Evolutionary conservation across 2,113 vertebrate species (phyloP).

Genomic region (Climacteris rufus): DNA sequence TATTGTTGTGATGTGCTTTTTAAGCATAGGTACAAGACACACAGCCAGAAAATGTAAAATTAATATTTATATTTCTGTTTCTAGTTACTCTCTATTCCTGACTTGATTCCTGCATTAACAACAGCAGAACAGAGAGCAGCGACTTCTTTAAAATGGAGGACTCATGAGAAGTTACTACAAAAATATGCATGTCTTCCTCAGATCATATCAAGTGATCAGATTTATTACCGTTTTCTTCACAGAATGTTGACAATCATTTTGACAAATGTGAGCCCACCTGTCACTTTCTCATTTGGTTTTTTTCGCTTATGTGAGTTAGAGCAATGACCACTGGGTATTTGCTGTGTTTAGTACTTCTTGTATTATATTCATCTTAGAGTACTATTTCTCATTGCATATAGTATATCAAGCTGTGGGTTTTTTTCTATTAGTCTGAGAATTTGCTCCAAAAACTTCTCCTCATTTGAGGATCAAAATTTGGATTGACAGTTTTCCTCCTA

Average conservation of each 20-base stretch:
- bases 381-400: background rate
- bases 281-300: background rate
- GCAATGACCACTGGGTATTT: background rate
- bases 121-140: conserved; percentile 88
- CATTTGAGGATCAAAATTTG: background rate
- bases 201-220: conserved; percentile 88
- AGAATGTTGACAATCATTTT: conserved; percentile 90
- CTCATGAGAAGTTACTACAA: conserved; percentile 89
- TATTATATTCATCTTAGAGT: background rate
- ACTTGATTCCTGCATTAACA: conserved; percentile 86
- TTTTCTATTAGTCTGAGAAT: background rate
- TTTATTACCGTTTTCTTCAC: conserved; percentile 90
- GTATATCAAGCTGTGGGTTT: background rate
- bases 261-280: conserved; percentile 80
- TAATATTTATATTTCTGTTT: background rate
- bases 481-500: background rate
- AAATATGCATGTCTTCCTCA: conserved; percentile 88
- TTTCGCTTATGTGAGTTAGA: background rate
- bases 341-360: background rate
- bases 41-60: background rate
- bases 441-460: background rate
- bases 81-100: conserved; percentile 80
- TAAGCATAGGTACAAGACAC: background rate
- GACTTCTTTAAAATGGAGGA: conserved; percentile 89
- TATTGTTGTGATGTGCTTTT: background rate